phyloP scores from a whole-genome alignment of 2,113 vertebrate genomes.

The Erythrocercus mccallii region DNA sequence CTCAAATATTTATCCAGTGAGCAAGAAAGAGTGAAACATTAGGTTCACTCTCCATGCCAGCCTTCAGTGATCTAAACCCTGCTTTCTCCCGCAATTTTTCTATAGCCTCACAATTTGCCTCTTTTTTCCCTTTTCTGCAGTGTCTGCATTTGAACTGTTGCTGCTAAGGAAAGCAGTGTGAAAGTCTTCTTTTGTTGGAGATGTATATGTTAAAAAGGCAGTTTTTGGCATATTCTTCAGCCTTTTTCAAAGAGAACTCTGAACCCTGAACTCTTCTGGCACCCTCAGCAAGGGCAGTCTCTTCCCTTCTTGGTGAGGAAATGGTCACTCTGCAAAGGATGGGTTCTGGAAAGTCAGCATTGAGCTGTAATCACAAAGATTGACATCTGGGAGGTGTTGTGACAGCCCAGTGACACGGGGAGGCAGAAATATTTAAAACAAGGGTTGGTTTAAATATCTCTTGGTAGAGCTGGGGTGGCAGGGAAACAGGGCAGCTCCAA shows the following conservation, averaged over 20 bases:
- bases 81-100: not conserved
- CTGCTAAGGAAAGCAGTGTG: not conserved
- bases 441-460: not conserved
- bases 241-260: not conserved
- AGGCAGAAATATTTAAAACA: not conserved
- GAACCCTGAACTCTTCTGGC: not conserved
- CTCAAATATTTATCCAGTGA: conserved; percentile 45
- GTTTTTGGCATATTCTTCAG: not conserved
- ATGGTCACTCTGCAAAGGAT: not conserved
- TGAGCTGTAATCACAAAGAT: not conserved
- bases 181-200: not conserved
- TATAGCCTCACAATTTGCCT: not conserved
- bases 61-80: not conserved
- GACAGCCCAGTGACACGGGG: not conserved
- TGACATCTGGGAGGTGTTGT: not conserved
- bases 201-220: not conserved
- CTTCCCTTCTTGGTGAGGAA: not conserved
- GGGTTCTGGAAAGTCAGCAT: not conserved
- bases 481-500: not conserved
- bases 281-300: not conserved
- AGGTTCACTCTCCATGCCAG: not conserved
- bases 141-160: not conserved
- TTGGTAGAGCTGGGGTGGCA: not conserved
- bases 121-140: not conserved
- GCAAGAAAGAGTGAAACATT: not conserved